Evolutionary conservation across 2,113 vertebrate species (phyloP), one percentile per base, ranked within the genome.

Genomic region (Hiodon alosoides): DNA sequence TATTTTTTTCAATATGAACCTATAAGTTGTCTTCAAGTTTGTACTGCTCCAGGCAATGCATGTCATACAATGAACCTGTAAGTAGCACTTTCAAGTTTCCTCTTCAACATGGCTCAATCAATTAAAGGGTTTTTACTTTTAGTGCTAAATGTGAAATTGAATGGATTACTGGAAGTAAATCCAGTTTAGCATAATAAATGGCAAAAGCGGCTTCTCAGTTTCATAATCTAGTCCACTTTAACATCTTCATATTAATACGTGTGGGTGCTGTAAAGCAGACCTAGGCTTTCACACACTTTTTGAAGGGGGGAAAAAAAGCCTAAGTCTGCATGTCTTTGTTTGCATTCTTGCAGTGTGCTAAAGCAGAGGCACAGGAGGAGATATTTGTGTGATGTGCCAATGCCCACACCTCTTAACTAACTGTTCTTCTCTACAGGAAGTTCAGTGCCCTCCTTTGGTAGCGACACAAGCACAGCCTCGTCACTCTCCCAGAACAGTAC

Each of bases 401-500:
- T 47, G 16, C 11, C 31, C 16, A 48, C 51, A 47, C 58, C 68
- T 76, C 16, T 68, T n/a, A 68, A 67, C 51, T 6, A 57, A 11
- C 65, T 70, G 31, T 69, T 58, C 58, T 57, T 81, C 82, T 84
- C 78, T 67, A 90, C 89, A 86, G 92, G 92, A 79, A 88, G 84
- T 76, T 88, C 93, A 54, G 82, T 91, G 86, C 91, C 91, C 60
- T 92, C 92, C 48, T 92, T 93, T 86, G 91, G 91, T 83, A 81
- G 88, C 70, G 90, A 92, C 70, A 81, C 89, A 60, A 87, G 92
- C 69, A 84, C 77, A 72, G 86, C 84, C 10, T 69, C 85, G 78
- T 79, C 76, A 75, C 86, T 93, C 65, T 84, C 92, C 80, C 90
- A 92, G 77, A 89, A 83, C 75, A 87, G 72, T 81, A 78, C 88